These are phyloP conservation scores for Rapana venosa DNA, from an alignment of 2,888 invertebrate genomes.

Conservation along the genomic window DNA sequence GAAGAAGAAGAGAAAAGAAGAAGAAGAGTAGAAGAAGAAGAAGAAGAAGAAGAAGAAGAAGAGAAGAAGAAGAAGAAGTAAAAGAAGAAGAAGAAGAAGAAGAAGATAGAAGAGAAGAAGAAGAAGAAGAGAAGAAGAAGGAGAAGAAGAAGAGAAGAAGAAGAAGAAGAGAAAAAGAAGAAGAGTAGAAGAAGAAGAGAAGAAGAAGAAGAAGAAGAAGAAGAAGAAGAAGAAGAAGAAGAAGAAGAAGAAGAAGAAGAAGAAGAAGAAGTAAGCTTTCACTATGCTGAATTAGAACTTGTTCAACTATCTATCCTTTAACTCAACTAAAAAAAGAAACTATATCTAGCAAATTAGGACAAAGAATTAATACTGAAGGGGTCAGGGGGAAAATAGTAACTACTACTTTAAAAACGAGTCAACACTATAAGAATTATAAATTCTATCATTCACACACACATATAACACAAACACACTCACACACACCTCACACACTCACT, in stretches of 20 bases:
- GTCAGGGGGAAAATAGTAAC: too few relatives aligned
- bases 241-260: not conserved
- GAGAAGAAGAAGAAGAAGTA: not conserved
- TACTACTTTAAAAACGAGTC: too few relatives aligned
- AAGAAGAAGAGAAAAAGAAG: not conserved
- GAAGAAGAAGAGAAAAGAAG: not conserved
- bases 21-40: not conserved
- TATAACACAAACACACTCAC: too few relatives aligned
- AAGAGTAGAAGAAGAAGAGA: not conserved
- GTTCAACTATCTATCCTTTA: too few relatives aligned
- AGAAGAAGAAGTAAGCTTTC: not conserved
- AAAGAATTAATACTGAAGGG: too few relatives aligned
- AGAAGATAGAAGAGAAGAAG: not conserved
- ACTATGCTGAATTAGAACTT: too few relatives aligned
- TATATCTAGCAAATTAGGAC: too few relatives aligned
- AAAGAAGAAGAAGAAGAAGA: not conserved
- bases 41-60: not conserved
- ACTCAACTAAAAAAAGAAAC: too few relatives aligned
- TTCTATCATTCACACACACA: too few relatives aligned
- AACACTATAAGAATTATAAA: too few relatives aligned
- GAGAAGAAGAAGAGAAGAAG: not conserved
- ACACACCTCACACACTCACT: too few relatives aligned
- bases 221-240: not conserved
- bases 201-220: not conserved
- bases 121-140: not conserved